phyloP scores from a whole-genome alignment of 2,113 vertebrate species.

The Peromyscus californicus region DNA sequence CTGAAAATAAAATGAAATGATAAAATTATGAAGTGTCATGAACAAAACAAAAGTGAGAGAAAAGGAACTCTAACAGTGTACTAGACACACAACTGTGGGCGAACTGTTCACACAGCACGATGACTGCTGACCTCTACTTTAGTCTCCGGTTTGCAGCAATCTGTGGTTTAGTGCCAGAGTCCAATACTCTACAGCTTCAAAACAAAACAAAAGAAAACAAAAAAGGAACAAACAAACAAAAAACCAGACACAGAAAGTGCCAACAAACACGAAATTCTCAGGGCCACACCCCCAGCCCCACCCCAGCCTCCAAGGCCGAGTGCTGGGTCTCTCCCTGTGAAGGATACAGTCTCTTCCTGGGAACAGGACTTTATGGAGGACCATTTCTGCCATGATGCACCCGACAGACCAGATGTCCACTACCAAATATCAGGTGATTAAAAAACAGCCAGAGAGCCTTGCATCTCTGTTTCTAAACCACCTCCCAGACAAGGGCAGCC shows the following conservation, averaged over 20 bases:
- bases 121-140: constrained; percentile 45
- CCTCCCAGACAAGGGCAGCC: constrained; percentile 52
- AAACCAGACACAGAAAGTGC: neutral
- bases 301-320: neutral
- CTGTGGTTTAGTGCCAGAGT: constrained; percentile 29
- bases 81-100: constrained; percentile 83
- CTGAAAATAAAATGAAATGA: constrained; percentile 95
- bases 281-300: neutral
- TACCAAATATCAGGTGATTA: constrained; percentile 90
- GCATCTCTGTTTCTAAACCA: constrained; percentile 5
- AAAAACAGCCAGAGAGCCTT: constrained; percentile 66
- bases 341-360: constrained; percentile 96
- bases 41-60: constrained; percentile 86
- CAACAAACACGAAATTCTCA: neutral
- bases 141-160: constrained; percentile 44
- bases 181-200: constrained; percentile 26
- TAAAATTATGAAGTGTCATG: constrained; percentile 90
- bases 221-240: neutral
- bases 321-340: constrained; percentile 68
- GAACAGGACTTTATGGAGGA: constrained; percentile 95
- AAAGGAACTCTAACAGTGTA: constrained; percentile 82
- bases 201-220: neutral
- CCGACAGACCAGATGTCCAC: constrained; percentile 96
- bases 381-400: constrained; percentile 95
- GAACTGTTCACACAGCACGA: constrained; percentile 74